Conservation (phyloP, 2,797 vertebrate species). For the Mycteria americana region DNA sequence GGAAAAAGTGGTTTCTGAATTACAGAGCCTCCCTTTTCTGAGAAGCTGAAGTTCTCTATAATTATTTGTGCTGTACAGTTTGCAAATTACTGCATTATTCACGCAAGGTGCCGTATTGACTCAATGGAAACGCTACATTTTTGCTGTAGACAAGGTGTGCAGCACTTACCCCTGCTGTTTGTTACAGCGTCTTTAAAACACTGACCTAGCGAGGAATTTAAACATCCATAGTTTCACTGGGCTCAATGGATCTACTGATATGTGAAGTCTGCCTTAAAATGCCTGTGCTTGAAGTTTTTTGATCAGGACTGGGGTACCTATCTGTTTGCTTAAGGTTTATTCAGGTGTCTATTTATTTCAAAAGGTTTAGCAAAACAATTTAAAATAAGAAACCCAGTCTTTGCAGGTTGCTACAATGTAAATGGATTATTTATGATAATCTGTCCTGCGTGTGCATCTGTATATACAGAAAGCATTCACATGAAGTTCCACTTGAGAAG, state of each 20-base stretch:
- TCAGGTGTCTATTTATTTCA: neutral
- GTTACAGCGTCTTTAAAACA: neutral
- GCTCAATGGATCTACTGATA: neutral
- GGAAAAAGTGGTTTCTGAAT: slow-evolving; percentile 54
- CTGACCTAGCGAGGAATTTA: neutral
- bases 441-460: neutral
- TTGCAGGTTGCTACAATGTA: neutral
- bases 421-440: neutral
- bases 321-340: neutral
- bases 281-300: neutral
- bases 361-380: neutral
- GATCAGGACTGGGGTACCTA: neutral
- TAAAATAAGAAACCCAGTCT: neutral
- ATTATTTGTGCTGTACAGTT: neutral
- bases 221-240: neutral
- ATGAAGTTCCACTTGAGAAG: neutral
- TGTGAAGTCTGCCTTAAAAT: neutral
- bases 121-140: neutral
- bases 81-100: slow-evolving; percentile 33
- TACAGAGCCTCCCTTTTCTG: slow-evolving; percentile 27
- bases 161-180: neutral
- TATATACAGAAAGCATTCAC: neutral
- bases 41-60: neutral
- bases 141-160: neutral
- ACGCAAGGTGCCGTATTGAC: neutral